Conservation (phyloP, 2,888 invertebrate species). For the Lasioglossum calceatum region DNA sequence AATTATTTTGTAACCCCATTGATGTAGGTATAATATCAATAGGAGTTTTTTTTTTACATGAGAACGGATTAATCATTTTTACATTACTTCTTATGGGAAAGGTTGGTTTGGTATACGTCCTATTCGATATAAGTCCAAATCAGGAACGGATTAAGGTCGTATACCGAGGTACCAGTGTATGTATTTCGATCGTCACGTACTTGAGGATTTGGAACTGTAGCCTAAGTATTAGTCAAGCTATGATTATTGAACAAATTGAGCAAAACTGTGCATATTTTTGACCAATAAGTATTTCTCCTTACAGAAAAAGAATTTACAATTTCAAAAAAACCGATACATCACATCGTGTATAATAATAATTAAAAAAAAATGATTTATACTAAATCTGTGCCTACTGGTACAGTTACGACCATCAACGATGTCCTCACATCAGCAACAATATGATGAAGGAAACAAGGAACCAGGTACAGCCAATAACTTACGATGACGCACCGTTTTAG, state of each 20-base stretch:
- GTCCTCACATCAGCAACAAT: neutral
- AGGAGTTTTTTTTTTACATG: too few relatives aligned
- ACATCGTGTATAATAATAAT: neutral
- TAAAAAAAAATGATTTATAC: too few relatives aligned
- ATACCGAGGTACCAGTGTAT: too few relatives aligned
- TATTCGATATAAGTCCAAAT: too few relatives aligned
- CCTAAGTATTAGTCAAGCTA: neutral
- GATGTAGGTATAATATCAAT: too few relatives aligned
- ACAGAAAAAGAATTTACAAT: neutral
- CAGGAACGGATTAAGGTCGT: too few relatives aligned
- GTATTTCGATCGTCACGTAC: neutral
- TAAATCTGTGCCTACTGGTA: neutral
- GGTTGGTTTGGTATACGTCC: too few relatives aligned
- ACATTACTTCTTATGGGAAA: too few relatives aligned
- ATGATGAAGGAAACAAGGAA: neutral
- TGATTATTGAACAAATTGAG: neutral
- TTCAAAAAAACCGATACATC: neutral
- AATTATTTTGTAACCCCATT: too few relatives aligned
- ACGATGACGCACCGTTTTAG: constrained; percentile 46
- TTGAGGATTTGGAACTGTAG: neutral
- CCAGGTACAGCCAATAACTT: constrained; percentile 52
- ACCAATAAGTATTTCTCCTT: too few relatives aligned
- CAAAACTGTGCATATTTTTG: too few relatives aligned
- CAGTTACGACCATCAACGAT: neutral
- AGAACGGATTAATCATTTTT: too few relatives aligned